Base-by-base conservation (phyloP, 1,140 invertebrate genomes). In the Eupeodes corollae region DNA sequence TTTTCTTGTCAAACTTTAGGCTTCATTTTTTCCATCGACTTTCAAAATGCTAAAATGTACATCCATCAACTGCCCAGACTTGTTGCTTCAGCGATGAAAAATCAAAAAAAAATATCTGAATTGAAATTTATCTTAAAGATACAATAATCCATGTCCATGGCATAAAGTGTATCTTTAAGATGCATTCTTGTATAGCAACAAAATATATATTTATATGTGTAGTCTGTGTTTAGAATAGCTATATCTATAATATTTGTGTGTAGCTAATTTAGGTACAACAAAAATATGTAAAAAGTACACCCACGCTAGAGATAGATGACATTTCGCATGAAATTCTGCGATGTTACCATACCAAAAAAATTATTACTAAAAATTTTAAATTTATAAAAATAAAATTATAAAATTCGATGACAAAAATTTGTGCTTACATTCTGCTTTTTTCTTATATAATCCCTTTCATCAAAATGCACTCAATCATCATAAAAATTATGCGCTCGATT, bases 31-130 rank as follows among this genome's bases (percentile, higher is more conserved):
- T 26, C 21, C 21, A 26, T 26, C 15, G 35, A n/a, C 11, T 37
- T 37, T 34, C 33, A 34, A n/a, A 37, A 16, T 37, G 13, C 13
- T 37, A n/a, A 16, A 14, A 52, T 63, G 59, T 66, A 66, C 44
- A 55, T 66, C 63, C 63, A 66, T 66, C 63, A 63, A 57, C 59
- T 65, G 63, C 59, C 63, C 63, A 66, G 63, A 66, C 63, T 66
- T 66, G 63, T 57, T 61, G 50, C 63, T 66, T 66, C 60, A 26
- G 40, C 47, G 58, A 51, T 46, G 44, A 50, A 35, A 26, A 26
- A 34, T 45, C 42, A 39, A 14, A 47, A 50, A 46, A 37, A 46
- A 8, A 12, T 44, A 30, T 37, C n/a, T n/a, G n/a, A n/a, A 49
- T 44, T 46, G 32, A 18, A 44, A 37, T 37, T 10, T 21, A 46